Percentiles rank a stretch among this genome's conserved stretches.
These are phyloP conservation scores for Eulemur coronatus DNA, from an alignment of 2,797 vertebrate species.

Conservation along the genomic window DNA sequence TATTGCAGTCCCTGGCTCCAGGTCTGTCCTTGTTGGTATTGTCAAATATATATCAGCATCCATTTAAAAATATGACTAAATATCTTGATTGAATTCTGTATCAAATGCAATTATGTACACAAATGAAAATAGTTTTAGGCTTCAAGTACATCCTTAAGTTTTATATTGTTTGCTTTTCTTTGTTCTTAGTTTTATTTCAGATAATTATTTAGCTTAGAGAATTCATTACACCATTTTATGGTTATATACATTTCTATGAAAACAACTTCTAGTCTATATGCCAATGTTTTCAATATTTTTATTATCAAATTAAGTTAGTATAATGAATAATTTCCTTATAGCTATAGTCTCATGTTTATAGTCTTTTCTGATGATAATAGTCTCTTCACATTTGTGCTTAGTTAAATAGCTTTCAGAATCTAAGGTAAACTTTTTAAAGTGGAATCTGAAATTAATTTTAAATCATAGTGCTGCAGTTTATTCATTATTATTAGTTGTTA, in stretches of 20 bases:
- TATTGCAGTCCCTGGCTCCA: neutral
- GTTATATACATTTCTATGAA: neutral
- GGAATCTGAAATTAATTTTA: neutral
- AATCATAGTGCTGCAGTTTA: neutral
- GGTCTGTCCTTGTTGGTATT: neutral
- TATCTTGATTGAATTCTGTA: neutral
- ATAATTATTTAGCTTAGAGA: neutral
- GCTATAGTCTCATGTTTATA: constrained; percentile 10
- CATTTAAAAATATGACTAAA: neutral
- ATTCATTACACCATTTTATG: neutral
- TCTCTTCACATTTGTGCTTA: constrained; percentile 22
- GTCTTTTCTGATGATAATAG: constrained; percentile 35
- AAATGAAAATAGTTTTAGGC: neutral
- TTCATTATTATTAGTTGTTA: constrained; percentile 61
- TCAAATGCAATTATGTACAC: neutral
- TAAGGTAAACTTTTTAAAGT: neutral
- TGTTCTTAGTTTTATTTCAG: neutral
- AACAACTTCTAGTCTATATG: neutral
- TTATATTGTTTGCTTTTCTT: neutral
- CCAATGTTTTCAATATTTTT: constrained; percentile 19
- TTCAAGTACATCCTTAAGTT: neutral
- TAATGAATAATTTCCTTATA: constrained; percentile 56
- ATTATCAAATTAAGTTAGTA: constrained; percentile 55
- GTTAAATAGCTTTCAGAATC: constrained; percentile 11
- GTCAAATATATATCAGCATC: neutral